phyloP scores from a whole-genome alignment of 2,797 vertebrate species.

The Argya squamiceps region DNA sequence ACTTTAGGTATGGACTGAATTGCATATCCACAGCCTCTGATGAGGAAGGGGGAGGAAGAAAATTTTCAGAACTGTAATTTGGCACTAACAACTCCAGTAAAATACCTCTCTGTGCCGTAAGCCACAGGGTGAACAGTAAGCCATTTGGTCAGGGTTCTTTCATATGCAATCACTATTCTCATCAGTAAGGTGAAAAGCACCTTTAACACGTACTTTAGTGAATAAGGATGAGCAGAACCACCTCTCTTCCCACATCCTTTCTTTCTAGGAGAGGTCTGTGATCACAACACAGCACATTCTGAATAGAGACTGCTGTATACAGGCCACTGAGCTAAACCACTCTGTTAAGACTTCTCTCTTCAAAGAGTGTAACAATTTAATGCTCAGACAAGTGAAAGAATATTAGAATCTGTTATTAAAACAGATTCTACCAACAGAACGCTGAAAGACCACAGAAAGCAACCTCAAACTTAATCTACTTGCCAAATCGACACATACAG shows the following conservation, averaged over 20 bases:
- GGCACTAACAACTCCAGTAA: background rate
- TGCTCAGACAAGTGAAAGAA: background rate
- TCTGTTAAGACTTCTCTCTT: background rate
- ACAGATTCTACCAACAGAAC: background rate
- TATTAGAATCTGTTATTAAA: background rate
- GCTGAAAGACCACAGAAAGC: background rate
- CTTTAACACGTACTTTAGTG: background rate
- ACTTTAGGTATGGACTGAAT: background rate
- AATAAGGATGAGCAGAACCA: background rate
- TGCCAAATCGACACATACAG: background rate
- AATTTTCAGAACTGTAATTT: background rate
- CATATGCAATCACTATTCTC: background rate
- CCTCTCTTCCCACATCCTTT: background rate
- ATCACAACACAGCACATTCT: background rate
- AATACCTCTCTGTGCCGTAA: background rate
- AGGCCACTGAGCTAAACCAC: background rate
- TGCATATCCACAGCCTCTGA: background rate
- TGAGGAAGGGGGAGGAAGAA: accelerated
- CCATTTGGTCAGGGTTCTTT: background rate
- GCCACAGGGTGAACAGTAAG: background rate
- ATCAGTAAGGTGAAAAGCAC: background rate
- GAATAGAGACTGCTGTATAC: background rate
- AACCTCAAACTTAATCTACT: background rate
- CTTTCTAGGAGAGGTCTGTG: background rate
- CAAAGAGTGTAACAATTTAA: background rate